Percentiles rank a stretch among this genome's conserved stretches.
Conservation (phyloP, 2,113 vertebrate species). For the Alces alces region DNA sequence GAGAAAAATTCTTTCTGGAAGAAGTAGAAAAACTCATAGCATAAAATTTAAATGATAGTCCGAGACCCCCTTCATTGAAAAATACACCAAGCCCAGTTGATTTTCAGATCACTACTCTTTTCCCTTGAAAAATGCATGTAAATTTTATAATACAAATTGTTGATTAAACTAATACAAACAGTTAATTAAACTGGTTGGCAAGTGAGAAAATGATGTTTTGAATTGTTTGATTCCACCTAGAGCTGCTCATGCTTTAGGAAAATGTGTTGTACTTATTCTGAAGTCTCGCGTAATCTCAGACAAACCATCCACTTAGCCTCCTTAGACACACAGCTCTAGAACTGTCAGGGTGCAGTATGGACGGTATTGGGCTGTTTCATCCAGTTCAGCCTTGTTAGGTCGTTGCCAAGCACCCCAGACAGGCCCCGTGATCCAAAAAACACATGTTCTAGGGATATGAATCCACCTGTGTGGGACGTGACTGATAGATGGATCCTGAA, state of each 20-base stretch:
- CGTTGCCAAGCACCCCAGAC: neutral
- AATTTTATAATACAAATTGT: neutral
- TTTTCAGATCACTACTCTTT: neutral
- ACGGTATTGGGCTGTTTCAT: neutral
- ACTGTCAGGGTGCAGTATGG: neutral
- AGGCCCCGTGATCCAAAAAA: neutral
- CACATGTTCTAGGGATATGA: no score
- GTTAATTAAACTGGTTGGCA: neutral
- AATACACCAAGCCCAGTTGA: neutral
- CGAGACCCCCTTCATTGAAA: neutral
- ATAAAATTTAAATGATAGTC: neutral
- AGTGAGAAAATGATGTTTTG: neutral
- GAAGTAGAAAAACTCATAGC: neutral
- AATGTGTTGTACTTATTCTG: neutral
- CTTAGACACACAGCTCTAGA: neutral
- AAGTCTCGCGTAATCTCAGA: neutral
- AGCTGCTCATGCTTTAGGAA: neutral
- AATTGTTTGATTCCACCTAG: neutral
- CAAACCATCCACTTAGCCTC: neutral
- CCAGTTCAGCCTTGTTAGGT: neutral
- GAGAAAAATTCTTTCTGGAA: neutral
- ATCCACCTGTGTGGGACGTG: rapidly evolving
- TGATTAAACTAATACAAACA: neutral
- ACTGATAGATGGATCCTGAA: neutral
- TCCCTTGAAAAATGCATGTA: neutral